A percentile compares a stretch with the other conserved stretches of the same genome.
Conservation (phyloP, 2,888 invertebrate species). For the Aproaerema taeniolella region DNA sequence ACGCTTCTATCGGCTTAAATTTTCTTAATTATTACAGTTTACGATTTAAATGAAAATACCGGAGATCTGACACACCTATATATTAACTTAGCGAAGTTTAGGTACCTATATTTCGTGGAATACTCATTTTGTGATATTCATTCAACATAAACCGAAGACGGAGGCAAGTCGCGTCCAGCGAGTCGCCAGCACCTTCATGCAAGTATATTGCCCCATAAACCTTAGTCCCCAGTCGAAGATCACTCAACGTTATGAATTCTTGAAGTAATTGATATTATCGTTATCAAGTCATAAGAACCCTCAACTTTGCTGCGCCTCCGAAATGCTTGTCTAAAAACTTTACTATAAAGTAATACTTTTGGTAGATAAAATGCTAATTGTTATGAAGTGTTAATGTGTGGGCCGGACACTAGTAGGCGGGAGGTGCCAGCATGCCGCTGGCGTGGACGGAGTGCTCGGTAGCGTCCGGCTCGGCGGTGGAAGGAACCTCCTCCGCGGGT, state of each 20-base stretch:
- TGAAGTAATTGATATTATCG: slow-evolving; percentile 38
- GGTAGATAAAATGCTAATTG: slow-evolving; percentile 60
- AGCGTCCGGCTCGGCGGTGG: slow-evolving; percentile 79
- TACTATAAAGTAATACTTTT: slow-evolving; percentile 66
- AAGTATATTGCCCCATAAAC: slow-evolving; percentile 56
- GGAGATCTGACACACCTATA: slow-evolving; percentile 64
- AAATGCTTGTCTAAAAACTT: slow-evolving; percentile 36
- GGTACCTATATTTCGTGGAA: slow-evolving; percentile 57
- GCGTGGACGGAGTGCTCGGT: slow-evolving; percentile 74
- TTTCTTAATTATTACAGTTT: slow-evolving; percentile 67
- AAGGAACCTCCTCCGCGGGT: slow-evolving; percentile 67
- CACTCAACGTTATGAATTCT: slow-evolving; percentile 34
- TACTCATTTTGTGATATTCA: slow-evolving; percentile 59
- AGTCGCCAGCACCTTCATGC: slow-evolving; percentile 74
- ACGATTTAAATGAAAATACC: slow-evolving; percentile 60
- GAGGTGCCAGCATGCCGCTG: slow-evolving; percentile 75
- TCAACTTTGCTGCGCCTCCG: slow-evolving; percentile 38
- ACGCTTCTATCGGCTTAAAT: slow-evolving; percentile 47
- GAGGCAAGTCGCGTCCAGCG: slow-evolving; percentile 63
- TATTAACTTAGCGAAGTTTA: slow-evolving; percentile 48
- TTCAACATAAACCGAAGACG: slow-evolving; percentile 50
- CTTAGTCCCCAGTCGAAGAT: slow-evolving; percentile 49
- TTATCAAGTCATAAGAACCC: slow-evolving; percentile 42
- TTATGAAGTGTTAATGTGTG: slow-evolving; percentile 32
- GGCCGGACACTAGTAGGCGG: slow-evolving; percentile 64